Conservation (phyloP, 2,888 invertebrate species). For the Pyrgus malvae region DNA sequence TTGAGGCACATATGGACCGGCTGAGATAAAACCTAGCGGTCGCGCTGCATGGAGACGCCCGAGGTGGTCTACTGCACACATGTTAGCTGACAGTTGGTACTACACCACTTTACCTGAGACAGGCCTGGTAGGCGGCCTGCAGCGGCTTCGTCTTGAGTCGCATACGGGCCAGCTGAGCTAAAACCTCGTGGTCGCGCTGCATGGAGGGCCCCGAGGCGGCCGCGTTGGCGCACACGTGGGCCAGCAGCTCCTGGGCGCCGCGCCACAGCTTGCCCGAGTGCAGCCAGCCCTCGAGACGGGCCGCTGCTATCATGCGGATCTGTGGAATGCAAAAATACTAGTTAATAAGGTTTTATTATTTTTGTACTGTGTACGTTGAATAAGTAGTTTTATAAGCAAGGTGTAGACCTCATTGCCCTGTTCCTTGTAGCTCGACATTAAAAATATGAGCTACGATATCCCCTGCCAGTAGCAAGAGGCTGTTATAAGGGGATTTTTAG, state of each 20-base stretch:
- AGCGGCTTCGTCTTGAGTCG: constrained; percentile 96
- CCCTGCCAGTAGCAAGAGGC: too few species aligned
- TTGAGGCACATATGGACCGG: constrained; percentile 95
- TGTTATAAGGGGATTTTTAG: too few species aligned
- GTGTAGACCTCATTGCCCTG: too few species aligned
- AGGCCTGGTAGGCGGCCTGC: constrained; percentile 92
- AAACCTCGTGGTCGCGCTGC: constrained; percentile 86
- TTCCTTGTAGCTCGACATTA: too few species aligned
- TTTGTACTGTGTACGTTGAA: too few species aligned
- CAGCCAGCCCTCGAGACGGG: constrained; percentile 95
- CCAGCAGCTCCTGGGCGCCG: constrained; percentile 94
- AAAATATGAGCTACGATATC: too few species aligned
- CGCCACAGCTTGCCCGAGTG: constrained; percentile 97
- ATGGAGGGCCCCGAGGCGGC: constrained; percentile 82
- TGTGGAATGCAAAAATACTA: too few species aligned
- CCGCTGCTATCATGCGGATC: constrained; percentile 89
- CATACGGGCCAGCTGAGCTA: constrained; percentile 93
- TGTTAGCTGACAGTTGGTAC: constrained; percentile 93
- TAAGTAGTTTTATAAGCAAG: too few species aligned
- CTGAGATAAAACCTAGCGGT: constrained; percentile 90
- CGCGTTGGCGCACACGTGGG: constrained; percentile 95
- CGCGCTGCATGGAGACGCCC: constrained; percentile 82
- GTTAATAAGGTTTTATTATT: too few species aligned
- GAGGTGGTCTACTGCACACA: constrained; percentile 91
- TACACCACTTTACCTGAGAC: constrained; percentile 90